These are phyloP conservation scores for Eutrigla gurnardus DNA, from an alignment of 2,797 vertebrate species.

Conservation along the genomic window DNA sequence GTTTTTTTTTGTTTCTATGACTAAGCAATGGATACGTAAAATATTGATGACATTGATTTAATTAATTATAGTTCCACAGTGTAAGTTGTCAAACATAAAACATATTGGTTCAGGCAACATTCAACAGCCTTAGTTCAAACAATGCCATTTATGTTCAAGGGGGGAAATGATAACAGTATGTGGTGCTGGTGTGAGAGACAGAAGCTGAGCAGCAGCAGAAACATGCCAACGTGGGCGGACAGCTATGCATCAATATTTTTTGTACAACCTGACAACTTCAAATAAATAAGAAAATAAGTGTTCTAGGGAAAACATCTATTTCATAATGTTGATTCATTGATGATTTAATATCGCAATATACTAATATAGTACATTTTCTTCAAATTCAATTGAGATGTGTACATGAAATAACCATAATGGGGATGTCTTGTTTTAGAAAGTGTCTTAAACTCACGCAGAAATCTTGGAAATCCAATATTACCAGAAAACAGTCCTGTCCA, in stretches of 20 bases:
- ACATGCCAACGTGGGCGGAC: conserved; percentile 33
- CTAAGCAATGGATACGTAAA: too few species aligned
- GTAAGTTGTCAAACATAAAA: conserved; percentile 12
- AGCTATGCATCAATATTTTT: conserved; percentile 24
- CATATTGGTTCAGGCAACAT: conserved; percentile 17
- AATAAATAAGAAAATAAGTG: conserved; percentile 32
- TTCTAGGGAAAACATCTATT: background rate
- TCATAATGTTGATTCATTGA: too few species aligned
- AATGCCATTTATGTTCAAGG: conserved; percentile 34
- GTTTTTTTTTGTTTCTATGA: background rate
- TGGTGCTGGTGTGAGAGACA: conserved; percentile 18
- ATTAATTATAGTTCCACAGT: background rate
- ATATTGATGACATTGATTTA: too few species aligned
- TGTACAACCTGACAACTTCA: conserved; percentile 18
- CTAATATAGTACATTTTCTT: too few species aligned
- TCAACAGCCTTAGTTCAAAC: conserved; percentile 33
- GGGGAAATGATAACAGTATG: conserved; percentile 27
- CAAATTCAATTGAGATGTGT: too few species aligned
- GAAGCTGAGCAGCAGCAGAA: conserved; percentile 17
- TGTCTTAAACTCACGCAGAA: too few species aligned
- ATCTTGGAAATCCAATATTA: background rate
- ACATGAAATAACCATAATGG: too few species aligned
- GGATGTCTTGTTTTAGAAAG: too few species aligned
- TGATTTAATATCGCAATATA: too few species aligned
- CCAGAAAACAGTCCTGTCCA: background rate